Evolutionary conservation across 1,140 invertebrate species (phyloP), one percentile per base, ranked within the genome.

Genomic region (Drosophila rufa): DNA sequence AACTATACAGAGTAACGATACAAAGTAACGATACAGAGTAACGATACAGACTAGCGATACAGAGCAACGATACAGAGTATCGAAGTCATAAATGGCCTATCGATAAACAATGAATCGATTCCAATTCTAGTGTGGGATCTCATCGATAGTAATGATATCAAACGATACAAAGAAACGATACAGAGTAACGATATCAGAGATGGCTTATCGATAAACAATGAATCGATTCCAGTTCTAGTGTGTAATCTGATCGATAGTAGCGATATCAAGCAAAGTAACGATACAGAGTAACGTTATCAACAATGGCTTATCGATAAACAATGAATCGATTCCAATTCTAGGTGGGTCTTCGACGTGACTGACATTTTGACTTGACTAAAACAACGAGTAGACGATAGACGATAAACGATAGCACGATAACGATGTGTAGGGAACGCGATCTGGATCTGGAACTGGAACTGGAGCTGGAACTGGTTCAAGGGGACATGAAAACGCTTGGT

Each of bases 291-390:
- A 45, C 22, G n/a, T 33, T 14, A 36, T n/a, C 15, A 42, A 12
- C 51, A 11, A 43, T 19, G n/a, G 47, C 43, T 25, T n/a, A 62
- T 62, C 55, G 64, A 67, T 47, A 47, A 27, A 30, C 38, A 45
- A 65, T 65, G 57, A 46, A 67, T 67, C 56, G 36, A 60, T 67
- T 74, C 67, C 70, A 74, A 30, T 73, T 73, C 14, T 60, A 43
- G 22, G 46, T 74, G 68, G 70, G 38, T 60, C 55, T 71, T 60
- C 68, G 70, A 73, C n/a, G 19, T 38, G 25, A 53, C 50, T 30
- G 45, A 40, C 60, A 27, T 46, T 66, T 33, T 48, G 12, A 42
- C 36, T 50, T 36, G 46, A 45, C 25, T 40, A 1, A 25, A 25
- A 30, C 27, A 30, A 30, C 27, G 27, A 30, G 27, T 30, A 30